Conservation (phyloP, 2,888 invertebrate genomes). For the Lobophora halterata region DNA sequence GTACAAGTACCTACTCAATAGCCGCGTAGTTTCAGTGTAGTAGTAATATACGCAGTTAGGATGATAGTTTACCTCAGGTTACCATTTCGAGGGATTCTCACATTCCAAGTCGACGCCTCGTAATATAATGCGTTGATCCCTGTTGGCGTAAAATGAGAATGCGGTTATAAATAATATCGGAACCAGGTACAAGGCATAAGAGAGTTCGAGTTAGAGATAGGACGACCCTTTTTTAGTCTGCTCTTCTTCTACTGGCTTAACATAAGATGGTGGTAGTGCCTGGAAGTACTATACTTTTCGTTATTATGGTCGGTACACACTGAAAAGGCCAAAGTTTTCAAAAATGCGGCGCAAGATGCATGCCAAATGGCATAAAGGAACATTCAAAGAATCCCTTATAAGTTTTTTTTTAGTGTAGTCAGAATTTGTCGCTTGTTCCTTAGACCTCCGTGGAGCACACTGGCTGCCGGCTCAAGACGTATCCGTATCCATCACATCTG, state of each 20-base stretch:
- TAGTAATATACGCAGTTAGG: constrained; percentile 14
- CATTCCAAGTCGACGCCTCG: constrained; percentile 4
- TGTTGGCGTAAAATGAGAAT: constrained; percentile 11
- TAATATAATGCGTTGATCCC: constrained; percentile 16
- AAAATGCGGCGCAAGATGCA: constrained; percentile 1
- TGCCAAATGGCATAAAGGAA: background rate
- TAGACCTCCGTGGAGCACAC: constrained; percentile 5
- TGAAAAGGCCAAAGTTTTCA: no score
- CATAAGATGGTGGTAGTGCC: no score
- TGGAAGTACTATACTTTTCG: no score
- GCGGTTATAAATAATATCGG: constrained; percentile 14
- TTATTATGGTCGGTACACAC: no score
- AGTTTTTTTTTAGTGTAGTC: no score
- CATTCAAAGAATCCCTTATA: no score
- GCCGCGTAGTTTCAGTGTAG: constrained; percentile 3
- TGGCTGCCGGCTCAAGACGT: constrained; percentile 15
- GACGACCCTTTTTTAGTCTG: no score
- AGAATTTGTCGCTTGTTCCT: background rate
- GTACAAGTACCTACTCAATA: no score
- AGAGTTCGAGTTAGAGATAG: no score
- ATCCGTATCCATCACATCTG: constrained; percentile 17
- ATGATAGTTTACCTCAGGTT: constrained; percentile 6
- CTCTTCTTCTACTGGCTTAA: no score
- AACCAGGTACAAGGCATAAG: background rate
- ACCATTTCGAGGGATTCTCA: constrained; percentile 5